Conservation (phyloP, 1,140 invertebrate species). For the Reticulitermes speratus region DNA sequence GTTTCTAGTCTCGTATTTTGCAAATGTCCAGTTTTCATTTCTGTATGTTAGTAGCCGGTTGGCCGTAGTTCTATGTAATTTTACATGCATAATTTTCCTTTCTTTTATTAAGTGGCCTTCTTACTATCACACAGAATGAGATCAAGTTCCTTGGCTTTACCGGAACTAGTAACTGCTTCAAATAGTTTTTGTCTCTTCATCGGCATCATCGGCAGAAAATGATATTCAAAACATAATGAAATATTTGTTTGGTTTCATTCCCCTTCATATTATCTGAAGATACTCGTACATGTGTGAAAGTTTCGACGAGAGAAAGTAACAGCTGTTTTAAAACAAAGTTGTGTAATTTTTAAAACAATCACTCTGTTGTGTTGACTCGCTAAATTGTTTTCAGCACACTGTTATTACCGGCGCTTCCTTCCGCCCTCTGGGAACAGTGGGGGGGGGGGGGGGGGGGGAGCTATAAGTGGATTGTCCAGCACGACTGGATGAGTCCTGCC, state of each 20-base stretch:
- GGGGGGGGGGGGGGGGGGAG: neutral
- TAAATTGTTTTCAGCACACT: neutral
- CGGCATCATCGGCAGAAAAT: no score
- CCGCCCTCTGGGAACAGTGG: neutral
- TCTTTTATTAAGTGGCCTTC: no score
- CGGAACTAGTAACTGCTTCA: no score
- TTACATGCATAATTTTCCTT: no score
- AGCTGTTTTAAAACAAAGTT: neutral
- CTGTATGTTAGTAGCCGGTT: no score
- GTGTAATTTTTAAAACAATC: neutral
- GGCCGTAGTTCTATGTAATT: no score
- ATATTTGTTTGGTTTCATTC: neutral
- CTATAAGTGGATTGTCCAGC: neutral
- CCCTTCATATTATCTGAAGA: neutral
- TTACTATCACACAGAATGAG: no score
- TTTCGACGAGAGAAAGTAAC: neutral
- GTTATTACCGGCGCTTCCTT: neutral
- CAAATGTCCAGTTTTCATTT: no score
- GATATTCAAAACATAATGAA: neutral
- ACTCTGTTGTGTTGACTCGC: neutral
- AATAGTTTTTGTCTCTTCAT: no score
- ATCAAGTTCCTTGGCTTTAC: no score
- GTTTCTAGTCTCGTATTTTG: no score
- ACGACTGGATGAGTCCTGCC: neutral
- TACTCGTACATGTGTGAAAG: neutral